Evolutionary conservation across 2,113 vertebrate species (phyloP).

Genomic region (Dicrurus megarhynchus): DNA sequence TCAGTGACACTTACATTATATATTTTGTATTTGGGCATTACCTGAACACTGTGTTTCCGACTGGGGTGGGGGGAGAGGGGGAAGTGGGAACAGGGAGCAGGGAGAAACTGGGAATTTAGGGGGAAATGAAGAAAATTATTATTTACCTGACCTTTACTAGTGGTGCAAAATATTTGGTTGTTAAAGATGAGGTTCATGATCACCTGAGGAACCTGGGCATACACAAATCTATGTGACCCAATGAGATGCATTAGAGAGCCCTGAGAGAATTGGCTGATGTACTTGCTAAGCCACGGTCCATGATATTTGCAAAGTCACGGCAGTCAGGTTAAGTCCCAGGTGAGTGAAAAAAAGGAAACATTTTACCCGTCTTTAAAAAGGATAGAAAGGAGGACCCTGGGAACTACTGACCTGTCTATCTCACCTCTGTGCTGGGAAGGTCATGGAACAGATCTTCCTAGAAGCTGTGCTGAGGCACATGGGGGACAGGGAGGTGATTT

Average conservation of each 20-base stretch:
- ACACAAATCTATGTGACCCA: too few species aligned
- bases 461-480: background rate
- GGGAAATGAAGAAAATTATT: accelerated
- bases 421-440: background rate
- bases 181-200: background rate
- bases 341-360: background rate
- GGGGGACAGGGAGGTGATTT: background rate
- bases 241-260: background rate
- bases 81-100: background rate
- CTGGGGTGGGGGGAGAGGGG: accelerated
- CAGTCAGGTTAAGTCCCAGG: background rate
- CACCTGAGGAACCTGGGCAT: background rate
- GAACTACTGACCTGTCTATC: background rate
- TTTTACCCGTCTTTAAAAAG: too few species aligned
- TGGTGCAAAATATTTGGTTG: background rate
- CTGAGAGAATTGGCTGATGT: background rate
- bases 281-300: background rate
- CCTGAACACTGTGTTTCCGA: background rate
- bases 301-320: background rate
- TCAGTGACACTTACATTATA: background rate
- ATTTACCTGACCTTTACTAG: background rate
- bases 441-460: background rate
- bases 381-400: background rate
- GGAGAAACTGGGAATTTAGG: background rate
- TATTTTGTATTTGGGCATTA: background rate